phyloP scores from a whole-genome alignment of 2,888 invertebrate species.

The Cyaniris semiargus region DNA sequence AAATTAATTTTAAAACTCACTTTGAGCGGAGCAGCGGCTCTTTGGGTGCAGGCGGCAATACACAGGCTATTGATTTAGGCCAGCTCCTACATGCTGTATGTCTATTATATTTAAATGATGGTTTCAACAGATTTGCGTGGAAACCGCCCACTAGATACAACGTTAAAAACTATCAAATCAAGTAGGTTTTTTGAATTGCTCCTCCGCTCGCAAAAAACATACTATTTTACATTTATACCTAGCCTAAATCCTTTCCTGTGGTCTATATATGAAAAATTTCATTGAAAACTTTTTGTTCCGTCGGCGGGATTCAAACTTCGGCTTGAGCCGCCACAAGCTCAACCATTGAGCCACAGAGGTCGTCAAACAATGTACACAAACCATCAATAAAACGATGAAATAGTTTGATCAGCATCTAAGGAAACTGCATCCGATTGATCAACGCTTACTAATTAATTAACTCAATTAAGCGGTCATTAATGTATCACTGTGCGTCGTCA shows the following conservation, averaged over 20 bases:
- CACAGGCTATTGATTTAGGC: background rate
- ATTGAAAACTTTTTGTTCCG: too few relatives aligned
- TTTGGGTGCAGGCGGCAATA: background rate
- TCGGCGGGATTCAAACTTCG: too few relatives aligned
- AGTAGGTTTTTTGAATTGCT: too few relatives aligned
- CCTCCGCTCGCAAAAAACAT: too few relatives aligned
- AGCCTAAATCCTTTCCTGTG: too few relatives aligned
- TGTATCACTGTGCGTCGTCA: background rate
- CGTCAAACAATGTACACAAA: background rate
- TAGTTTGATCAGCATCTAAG: background rate
- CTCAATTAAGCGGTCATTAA: slow-evolving; percentile 17
- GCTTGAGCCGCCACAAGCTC: too few relatives aligned
- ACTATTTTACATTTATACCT: too few relatives aligned
- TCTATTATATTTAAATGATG: slow-evolving; percentile 2
- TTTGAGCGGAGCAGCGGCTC: background rate
- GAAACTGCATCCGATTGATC: background rate
- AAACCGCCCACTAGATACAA: background rate
- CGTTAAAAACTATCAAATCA: background rate
- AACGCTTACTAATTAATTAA: slow-evolving; percentile 7
- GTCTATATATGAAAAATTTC: too few relatives aligned
- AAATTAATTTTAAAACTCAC: background rate
- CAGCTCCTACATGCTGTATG: background rate
- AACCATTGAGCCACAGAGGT: too few relatives aligned
- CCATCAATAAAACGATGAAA: background rate
- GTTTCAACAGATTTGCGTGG: slow-evolving; percentile 12